phyloP scores from a whole-genome alignment of 2,888 invertebrate genomes.

The Panopea generosa region DNA sequence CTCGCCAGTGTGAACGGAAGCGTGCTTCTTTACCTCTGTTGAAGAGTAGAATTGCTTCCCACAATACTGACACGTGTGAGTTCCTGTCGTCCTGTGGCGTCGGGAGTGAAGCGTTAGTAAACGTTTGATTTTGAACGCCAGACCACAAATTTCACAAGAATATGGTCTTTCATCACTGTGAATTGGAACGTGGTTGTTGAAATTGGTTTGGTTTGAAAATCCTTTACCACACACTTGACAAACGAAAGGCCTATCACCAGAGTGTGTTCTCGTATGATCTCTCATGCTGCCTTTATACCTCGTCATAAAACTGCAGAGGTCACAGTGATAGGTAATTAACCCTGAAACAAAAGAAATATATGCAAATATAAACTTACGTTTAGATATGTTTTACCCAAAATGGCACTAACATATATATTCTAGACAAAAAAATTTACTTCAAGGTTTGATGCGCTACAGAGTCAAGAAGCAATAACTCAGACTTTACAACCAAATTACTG shows the following conservation, averaged over 20 bases:
- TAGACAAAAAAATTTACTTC: no score
- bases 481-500: no score
- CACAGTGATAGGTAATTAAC: constrained; percentile 7
- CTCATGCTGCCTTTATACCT: constrained; percentile 9
- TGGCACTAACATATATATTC: no score
- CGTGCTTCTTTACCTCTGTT: constrained; percentile 59
- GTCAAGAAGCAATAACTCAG: no score
- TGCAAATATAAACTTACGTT: no score
- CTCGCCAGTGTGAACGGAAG: constrained; percentile 58
- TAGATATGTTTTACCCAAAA: no score
- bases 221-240: constrained; percentile 52
- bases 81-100: constrained; percentile 58
- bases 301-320: constrained; percentile 13
- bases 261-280: constrained; percentile 49
- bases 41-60: constrained; percentile 51
- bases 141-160: constrained; percentile 59
- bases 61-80: constrained; percentile 57
- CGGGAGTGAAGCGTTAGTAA: constrained; percentile 53
- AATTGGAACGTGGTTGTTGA: constrained; percentile 57
- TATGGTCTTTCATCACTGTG: constrained; percentile 63
- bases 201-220: constrained; percentile 50
- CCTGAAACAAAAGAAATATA: constrained; percentile 9
- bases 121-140: constrained; percentile 56
- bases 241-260: constrained; percentile 46
- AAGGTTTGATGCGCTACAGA: no score